Evolutionary conservation across 2,113 vertebrate species (phyloP), one percentile per base, ranked within the genome.

Genomic region (Hemiprocne comata): DNA sequence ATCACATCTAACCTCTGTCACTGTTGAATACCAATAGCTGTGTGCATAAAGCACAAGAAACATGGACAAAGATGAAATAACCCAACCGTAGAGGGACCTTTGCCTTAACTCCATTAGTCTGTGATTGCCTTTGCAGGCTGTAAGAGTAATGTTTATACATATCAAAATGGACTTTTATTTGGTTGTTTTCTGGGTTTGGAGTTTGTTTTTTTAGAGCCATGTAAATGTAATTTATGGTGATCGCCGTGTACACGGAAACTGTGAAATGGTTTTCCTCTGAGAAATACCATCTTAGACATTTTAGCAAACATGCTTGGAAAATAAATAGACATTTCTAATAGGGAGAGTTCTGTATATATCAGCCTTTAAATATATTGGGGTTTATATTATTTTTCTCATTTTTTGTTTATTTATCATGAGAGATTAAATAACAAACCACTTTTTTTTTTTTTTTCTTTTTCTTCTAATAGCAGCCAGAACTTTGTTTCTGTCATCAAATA

Each of bases 211-310:
- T 50, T 62, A 4, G 33, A 79, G 2, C 7, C 13, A 15, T 42
- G 10, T 24, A 87, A 72, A 38, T 19, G 4, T 40, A 77, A 50
- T 73, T 85, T 87, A 10, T 65, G 50, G 23, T 42, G 25, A 55
- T 69, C 3, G 1, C 18, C 0, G 0, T 34, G 7, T 25, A n/a
- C 42, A 42, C 48, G 24, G 77, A 86, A 73, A 46, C 6, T 7
- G 5, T 40, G 21, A 69, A 84, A 17, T 33, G 9, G 17, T 62
- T 89, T 76, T 64, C 13, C 38, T 71, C 31, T 36, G 25, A 73
- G 36, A 89, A 76, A 18, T 54, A 19, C 20, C 72, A 3, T 46
- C 17, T 31, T 44, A 31, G 16, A 20, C 10, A 38, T 28, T 3
- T 44, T 54, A 17, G 5, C 7, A 92, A 75, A 44, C 10, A 23